Evolutionary conservation across 2,797 vertebrate species (phyloP).

Genomic region (Lithobates pipiens): DNA sequence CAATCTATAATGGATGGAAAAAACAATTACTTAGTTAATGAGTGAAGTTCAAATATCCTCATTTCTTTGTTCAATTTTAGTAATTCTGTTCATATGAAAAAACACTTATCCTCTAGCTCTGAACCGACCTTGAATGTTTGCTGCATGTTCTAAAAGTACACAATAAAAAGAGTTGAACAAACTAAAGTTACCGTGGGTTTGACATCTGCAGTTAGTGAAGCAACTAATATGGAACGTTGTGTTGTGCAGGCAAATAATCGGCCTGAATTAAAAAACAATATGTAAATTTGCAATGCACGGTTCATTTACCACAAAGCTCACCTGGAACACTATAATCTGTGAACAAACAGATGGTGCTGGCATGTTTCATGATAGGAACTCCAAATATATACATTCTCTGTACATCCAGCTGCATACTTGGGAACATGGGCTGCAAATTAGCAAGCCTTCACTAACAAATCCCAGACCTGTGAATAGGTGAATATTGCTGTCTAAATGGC

Average conservation of each 20-base stretch:
- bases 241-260: conserved; percentile 59
- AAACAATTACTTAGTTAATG: no score
- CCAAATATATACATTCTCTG: conserved; percentile 40
- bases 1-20: no score
- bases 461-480: not conserved
- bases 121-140: not conserved
- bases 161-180: conserved; percentile 25
- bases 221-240: conserved; percentile 54
- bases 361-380: conserved; percentile 39
- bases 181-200: conserved; percentile 39
- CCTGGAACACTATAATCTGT: conserved; percentile 59
- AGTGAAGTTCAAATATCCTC: no score
- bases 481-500: not conserved
- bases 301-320: conserved; percentile 58
- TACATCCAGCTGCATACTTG: conserved; percentile 7
- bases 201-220: conserved; percentile 58
- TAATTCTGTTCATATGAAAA: no score
- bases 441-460: not conserved
- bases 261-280: conserved; percentile 58
- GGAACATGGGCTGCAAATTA: not conserved
- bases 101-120: not conserved
- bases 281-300: conserved; percentile 58
- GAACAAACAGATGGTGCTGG: conserved; percentile 59
- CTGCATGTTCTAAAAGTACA: not conserved
- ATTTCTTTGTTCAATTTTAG: no score